Evolutionary conservation across 2,797 vertebrate genomes (phyloP), one percentile per base, ranked within the genome.

Genomic region (Rousettus madagascariensis): DNA sequence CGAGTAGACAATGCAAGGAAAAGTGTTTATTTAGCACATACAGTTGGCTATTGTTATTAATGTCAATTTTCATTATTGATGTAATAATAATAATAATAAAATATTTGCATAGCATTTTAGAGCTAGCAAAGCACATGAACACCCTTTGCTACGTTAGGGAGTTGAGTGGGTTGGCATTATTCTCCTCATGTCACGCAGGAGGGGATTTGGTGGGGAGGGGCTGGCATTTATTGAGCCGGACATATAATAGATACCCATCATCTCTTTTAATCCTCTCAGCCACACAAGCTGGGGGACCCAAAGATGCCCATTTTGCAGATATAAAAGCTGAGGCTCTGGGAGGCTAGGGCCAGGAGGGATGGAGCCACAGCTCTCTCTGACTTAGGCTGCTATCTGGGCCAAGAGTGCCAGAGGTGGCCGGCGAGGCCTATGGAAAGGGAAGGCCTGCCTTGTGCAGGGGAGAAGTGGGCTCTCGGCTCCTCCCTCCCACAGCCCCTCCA

Each of bases 401-500:
- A 43, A 33, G 59, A n/a, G 33, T 1, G 33, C 24, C 69, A 71
- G n/a, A 86, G 28, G n/a, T 4, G 22, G 53, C 41, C 28, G 16
- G 33, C 43, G 26, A 30, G 19, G 19, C 33, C 43, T 0, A 2
- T 71, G 36, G 15, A 74, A 46, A 30, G 36, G 46, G 74, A 43
- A 77, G 33, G 26, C 4, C 6, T 6, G 17, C 9, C 10, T 6
- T 15, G 5, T 22, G 7, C 0, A 3, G 30, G 17, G 1, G 24
- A 26, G 41, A 16, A 46, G 19, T 3, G 43, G 33, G 19, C 20
- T 43, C 12, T 26, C 41, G 24, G 61, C 3, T 20, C 5, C 24
- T 57, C 1, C 51, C 43, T 3, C 5, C 65, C 16, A 3, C 3
- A 4, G 3, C 7, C 28, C 2, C 10, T 20, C 17, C 16, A 46